Evolutionary conservation across 2,797 vertebrate genomes (phyloP), one percentile per base, ranked within the genome.

Genomic region (Oryzias sinensis): DNA sequence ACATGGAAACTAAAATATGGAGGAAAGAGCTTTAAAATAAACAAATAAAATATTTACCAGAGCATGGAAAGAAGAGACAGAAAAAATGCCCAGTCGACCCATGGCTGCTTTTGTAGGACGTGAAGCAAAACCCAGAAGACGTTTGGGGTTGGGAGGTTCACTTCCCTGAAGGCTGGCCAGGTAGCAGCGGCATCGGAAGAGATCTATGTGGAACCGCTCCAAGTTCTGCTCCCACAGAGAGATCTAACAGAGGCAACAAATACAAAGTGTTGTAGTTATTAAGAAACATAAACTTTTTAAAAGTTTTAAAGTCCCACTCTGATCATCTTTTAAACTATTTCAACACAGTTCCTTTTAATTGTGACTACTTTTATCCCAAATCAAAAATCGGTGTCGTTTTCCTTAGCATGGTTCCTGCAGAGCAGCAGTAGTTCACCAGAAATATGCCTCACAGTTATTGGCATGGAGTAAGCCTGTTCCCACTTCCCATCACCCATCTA

Each of bases 181-280:
- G 62, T 98, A 98, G 70, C 95, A 97, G 43, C 93, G 91, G 80
- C 94, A 86, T 51, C 94, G 88, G 89, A 98, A 98, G 59, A 97
- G 90, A 37, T 96, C 95, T 92, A 96, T 91, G 86, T 96, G 94
- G 77, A 97, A 94, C 49, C 94, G 93, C 86, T 98, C 96, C 88
- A 97, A 89, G 82, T 97, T 98, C 89, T 96, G 96, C 56, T 97
- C 96, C 96, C 96, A 98, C 60, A 96, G 96, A 79, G 93, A 92
- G 77, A 98, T 97, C 96, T 98, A 80, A 65, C 24, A 14, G 16
- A 14, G 14, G 5, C 7, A 6, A 25, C 43, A 16, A 4, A 43
- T 15, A 51, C 25, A 61, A n/a, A 33, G 8, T 8, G 29, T 33
- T 33, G 8, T 33, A 33, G 8, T 6, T 6, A 27, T 27, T 27